A percentile compares a stretch with the other conserved stretches of the same genome.
Evolutionary conservation across 2,113 vertebrate species (phyloP).

Genomic region (Pseudorasbora parva): DNA sequence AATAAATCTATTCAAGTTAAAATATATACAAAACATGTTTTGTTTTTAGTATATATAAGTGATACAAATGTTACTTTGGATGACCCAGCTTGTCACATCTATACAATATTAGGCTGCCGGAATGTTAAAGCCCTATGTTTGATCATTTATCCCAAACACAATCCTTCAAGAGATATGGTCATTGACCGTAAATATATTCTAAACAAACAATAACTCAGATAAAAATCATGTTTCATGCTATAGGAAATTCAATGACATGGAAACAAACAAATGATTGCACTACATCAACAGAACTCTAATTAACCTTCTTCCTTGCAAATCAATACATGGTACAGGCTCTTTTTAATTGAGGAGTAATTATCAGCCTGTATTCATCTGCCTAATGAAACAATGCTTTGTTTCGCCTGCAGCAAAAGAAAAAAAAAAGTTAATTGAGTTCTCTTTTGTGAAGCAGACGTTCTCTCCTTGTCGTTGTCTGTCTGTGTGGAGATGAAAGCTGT

Average conservation of each 20-base stretch:
- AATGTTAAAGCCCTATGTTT: background rate
- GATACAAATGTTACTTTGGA: background rate
- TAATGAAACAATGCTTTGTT: slow-evolving; percentile 78
- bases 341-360: slow-evolving; percentile 79
- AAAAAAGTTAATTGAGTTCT: slow-evolving; percentile 76
- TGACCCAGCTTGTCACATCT: background rate
- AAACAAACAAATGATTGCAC: slow-evolving; percentile 20
- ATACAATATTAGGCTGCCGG: background rate
- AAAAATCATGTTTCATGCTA: background rate
- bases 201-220: background rate
- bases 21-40: no score
- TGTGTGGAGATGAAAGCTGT: background rate
- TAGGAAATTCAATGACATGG: background rate
- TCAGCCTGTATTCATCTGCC: slow-evolving; percentile 76
- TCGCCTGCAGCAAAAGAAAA: slow-evolving; percentile 68
- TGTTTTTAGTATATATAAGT: no score
- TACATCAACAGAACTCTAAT: slow-evolving; percentile 61
- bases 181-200: background rate
- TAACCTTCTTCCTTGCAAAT: slow-evolving; percentile 80
- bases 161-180: background rate
- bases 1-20: no score
- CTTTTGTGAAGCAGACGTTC: slow-evolving; percentile 68
- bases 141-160: background rate
- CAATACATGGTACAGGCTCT: slow-evolving; percentile 72
- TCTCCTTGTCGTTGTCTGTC: slow-evolving; percentile 65